phyloP scores from a whole-genome alignment of 2,113 vertebrate species.

The Tragelaphus strepsiceros region DNA sequence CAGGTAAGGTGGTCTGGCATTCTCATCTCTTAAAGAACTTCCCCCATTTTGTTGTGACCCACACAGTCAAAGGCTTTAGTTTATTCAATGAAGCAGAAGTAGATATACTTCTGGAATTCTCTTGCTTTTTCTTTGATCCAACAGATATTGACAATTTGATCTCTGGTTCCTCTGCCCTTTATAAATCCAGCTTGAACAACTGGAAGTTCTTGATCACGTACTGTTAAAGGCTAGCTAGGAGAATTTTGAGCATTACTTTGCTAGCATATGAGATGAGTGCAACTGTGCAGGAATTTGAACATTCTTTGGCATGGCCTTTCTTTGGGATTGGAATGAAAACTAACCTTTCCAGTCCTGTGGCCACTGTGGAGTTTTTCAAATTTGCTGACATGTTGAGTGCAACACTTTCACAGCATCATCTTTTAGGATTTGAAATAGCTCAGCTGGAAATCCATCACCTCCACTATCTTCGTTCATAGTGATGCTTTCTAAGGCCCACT shows the following conservation, averaged over 20 bases:
- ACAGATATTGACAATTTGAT: background rate
- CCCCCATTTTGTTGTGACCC: background rate
- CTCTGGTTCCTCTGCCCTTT: background rate
- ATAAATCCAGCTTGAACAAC: background rate
- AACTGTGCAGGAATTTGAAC: background rate
- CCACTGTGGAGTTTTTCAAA: background rate
- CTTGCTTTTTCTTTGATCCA: background rate
- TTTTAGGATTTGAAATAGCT: background rate
- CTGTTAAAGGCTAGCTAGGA: background rate
- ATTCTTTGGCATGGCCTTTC: background rate
- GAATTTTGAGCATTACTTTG: background rate
- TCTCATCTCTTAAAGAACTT: background rate
- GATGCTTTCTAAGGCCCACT: no score
- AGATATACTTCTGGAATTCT: background rate
- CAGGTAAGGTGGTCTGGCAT: background rate
- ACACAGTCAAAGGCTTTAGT: background rate
- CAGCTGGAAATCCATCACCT: background rate
- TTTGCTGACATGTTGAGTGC: background rate
- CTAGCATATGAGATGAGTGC: background rate
- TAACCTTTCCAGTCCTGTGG: background rate
- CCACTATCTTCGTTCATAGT: background rate
- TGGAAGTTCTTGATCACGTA: fast-evolving
- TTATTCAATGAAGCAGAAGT: background rate
- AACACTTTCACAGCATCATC: background rate
- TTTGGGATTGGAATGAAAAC: background rate